These are phyloP conservation scores for Bombus huntii DNA, from an alignment of 1,140 invertebrate species.

Conservation along the genomic window DNA sequence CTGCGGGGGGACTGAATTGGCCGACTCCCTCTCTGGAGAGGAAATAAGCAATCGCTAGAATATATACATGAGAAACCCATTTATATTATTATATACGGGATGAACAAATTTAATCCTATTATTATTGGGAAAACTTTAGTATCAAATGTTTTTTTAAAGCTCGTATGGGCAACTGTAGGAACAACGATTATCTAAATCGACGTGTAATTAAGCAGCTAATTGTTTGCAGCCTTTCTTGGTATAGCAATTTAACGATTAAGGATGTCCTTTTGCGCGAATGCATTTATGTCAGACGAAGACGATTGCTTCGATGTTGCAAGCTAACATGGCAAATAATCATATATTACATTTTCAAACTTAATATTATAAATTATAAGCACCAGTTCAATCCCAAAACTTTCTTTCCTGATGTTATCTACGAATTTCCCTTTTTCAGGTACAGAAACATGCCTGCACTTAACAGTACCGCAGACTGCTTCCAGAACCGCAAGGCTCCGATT, in stretches of 20 bases:
- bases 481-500: conserved; percentile 80
- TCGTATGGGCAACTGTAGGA: background rate
- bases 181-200: conserved; percentile 40
- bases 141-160: background rate
- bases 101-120: conserved; percentile 28
- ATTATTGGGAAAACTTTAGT: too few species aligned
- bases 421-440: conserved; percentile 61
- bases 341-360: background rate
- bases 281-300: background rate
- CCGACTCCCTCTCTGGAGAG: conserved; percentile 64
- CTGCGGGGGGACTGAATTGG: conserved; percentile 73
- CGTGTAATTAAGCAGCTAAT: background rate
- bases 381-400: background rate
- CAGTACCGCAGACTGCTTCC: conserved; percentile 75
- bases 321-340: background rate
- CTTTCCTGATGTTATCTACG: background rate
- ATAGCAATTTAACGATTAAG: conserved; percentile 30
- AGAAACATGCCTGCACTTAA: conserved; percentile 78
- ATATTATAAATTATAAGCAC: background rate
- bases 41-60: conserved; percentile 76
- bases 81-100: conserved; percentile 61
- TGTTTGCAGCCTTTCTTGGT: background rate
- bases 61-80: conserved; percentile 71
- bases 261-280: background rate
- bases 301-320: background rate